Percentiles rank a stretch among this genome's conserved stretches.
phyloP scores from a whole-genome alignment of 2,888 invertebrate genomes.

The Abscondita cerata region DNA sequence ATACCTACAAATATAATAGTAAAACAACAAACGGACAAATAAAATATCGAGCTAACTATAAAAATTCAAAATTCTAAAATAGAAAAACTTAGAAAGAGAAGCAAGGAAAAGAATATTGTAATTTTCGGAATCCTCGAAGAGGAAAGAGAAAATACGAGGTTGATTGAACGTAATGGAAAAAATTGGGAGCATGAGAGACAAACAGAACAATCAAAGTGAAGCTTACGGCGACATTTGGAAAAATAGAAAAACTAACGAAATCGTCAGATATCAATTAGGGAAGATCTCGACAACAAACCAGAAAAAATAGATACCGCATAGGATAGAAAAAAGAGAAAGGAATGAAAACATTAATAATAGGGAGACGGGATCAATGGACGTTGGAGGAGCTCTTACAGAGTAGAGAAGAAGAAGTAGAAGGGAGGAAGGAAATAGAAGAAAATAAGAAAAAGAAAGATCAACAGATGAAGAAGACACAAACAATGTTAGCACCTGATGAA shows the following conservation, averaged over 20 bases:
- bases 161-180: background rate
- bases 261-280: background rate
- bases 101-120: too few species aligned
- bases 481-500: background rate
- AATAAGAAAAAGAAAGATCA: background rate
- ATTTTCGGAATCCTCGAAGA: too few species aligned
- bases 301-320: background rate
- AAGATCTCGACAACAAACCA: background rate
- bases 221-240: background rate
- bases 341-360: background rate
- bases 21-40: background rate
- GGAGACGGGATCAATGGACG: background rate
- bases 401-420: background rate
- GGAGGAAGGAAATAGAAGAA: background rate
- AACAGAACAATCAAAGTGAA: background rate
- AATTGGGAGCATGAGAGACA: background rate
- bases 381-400: background rate
- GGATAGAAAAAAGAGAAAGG: background rate
- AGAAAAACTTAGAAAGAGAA: background rate
- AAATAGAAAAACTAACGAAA: background rate
- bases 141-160: background rate
- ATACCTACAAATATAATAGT: background rate
- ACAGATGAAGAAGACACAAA: background rate
- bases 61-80: background rate
- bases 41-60: background rate